Conservation (phyloP, 1,140 invertebrate species). For the Neodiprion virginianus region DNA sequence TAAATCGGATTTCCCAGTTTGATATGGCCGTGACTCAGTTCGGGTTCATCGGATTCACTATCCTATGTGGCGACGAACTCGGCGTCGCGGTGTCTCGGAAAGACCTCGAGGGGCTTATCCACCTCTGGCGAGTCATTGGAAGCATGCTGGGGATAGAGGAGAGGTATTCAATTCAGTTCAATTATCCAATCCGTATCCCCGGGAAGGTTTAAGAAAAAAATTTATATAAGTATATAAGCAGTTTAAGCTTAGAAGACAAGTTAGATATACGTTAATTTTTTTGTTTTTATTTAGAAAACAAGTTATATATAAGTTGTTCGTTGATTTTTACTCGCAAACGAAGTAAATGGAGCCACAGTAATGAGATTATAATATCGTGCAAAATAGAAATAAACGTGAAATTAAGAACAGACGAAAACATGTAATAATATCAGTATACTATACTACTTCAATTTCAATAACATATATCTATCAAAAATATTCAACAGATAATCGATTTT, state of each 20-base stretch:
- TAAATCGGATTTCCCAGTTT: slow-evolving; percentile 66
- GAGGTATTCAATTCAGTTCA: slow-evolving; percentile 57
- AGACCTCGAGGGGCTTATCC: slow-evolving; percentile 78
- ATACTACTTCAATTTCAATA: too few relatives aligned
- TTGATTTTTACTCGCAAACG: not conserved
- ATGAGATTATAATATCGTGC: too few relatives aligned
- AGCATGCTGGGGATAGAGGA: slow-evolving; percentile 83
- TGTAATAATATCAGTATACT: too few relatives aligned
- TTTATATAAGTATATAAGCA: too few relatives aligned
- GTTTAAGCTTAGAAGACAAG: too few relatives aligned
- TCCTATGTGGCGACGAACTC: slow-evolving; percentile 70
- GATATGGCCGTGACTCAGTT: slow-evolving; percentile 87
- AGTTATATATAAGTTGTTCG: slow-evolving; percentile 13
- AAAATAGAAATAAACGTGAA: too few relatives aligned
- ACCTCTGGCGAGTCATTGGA: slow-evolving; percentile 86
- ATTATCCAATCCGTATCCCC: too few relatives aligned
- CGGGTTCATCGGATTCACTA: slow-evolving; percentile 82
- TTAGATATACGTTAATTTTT: too few relatives aligned
- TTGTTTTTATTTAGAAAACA: too few relatives aligned
- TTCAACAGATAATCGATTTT: slow-evolving; percentile 7
- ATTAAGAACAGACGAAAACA: too few relatives aligned
- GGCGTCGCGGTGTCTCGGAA: slow-evolving; percentile 66
- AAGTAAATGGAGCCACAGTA: too few relatives aligned
- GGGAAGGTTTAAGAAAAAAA: too few relatives aligned
- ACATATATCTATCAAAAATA: not conserved